phyloP scores from a whole-genome alignment of 2,113 vertebrate genomes.

The Pogonocichla stellata region DNA sequence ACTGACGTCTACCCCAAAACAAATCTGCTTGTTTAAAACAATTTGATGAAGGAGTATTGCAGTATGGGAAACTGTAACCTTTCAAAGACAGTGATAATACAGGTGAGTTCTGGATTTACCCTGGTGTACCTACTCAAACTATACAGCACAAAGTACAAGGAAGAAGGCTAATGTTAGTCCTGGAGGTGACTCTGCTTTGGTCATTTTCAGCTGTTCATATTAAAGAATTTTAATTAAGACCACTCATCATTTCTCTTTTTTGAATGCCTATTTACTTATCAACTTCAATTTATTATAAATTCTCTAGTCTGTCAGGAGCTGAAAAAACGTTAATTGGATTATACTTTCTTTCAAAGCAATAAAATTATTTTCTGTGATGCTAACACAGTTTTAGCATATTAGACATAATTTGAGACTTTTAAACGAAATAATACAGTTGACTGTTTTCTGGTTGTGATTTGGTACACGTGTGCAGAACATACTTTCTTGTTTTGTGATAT shows the following conservation, averaged over 20 bases:
- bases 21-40: background rate
- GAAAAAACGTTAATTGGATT: background rate
- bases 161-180: background rate
- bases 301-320: background rate
- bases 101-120: background rate
- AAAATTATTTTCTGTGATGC: background rate
- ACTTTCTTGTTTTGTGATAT: background rate
- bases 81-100: background rate
- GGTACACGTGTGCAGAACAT: background rate
- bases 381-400: background rate
- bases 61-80: background rate
- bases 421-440: background rate
- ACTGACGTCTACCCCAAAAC: background rate
- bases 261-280: background rate
- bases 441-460: background rate
- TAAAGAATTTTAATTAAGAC: background rate
- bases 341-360: background rate
- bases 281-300: background rate
- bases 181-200: background rate
- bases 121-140: background rate
- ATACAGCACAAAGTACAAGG: background rate
- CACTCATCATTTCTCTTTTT: background rate
- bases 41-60: background rate
- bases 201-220: background rate
- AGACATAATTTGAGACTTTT: background rate